Percentiles rank a stretch among this genome's conserved stretches.
These are phyloP conservation scores for Copidosoma aretas DNA, from an alignment of 2,888 invertebrate species.

Conservation along the genomic window DNA sequence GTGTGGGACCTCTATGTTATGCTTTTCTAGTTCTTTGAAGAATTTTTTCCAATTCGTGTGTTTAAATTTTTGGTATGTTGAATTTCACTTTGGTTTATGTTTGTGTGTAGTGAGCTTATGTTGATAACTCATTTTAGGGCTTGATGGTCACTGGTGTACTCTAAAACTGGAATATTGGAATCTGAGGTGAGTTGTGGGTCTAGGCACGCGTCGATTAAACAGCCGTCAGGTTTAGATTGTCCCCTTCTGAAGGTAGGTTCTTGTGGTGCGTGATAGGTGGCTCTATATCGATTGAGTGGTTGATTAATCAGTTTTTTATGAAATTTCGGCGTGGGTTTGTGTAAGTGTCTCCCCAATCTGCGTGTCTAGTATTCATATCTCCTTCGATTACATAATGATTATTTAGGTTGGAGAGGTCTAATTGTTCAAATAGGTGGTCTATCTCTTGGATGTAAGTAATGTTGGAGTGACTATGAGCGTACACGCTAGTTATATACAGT, in stretches of 20 bases:
- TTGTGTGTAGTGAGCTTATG: background rate
- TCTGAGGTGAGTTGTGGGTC: too few relatives aligned
- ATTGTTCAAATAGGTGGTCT: constrained; percentile 13
- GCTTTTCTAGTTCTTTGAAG: background rate
- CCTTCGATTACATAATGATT: constrained; percentile 40
- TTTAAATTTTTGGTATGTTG: constrained; percentile 18
- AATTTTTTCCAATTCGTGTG: constrained; percentile 35
- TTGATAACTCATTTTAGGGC: background rate
- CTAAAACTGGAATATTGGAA: constrained; percentile 6
- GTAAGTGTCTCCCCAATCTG: constrained; percentile 18
- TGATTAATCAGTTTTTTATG: constrained; percentile 6
- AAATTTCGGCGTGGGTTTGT: constrained; percentile 23
- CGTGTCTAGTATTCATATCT: constrained; percentile 36
- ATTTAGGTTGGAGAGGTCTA: too few relatives aligned
- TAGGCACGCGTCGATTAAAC: constrained; percentile 32
- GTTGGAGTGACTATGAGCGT: constrained; percentile 26
- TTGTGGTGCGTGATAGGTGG: background rate
- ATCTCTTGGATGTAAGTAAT: constrained; percentile 13
- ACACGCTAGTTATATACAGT: too few relatives aligned
- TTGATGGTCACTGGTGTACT: constrained; percentile 28
- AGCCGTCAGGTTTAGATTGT: constrained; percentile 34
- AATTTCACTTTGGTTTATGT: background rate
- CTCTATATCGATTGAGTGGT: background rate
- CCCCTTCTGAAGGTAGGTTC: constrained; percentile 17
- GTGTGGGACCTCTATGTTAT: too few relatives aligned